Base-by-base conservation (phyloP, 2,797 vertebrate genomes). In the Anas georgica region DNA sequence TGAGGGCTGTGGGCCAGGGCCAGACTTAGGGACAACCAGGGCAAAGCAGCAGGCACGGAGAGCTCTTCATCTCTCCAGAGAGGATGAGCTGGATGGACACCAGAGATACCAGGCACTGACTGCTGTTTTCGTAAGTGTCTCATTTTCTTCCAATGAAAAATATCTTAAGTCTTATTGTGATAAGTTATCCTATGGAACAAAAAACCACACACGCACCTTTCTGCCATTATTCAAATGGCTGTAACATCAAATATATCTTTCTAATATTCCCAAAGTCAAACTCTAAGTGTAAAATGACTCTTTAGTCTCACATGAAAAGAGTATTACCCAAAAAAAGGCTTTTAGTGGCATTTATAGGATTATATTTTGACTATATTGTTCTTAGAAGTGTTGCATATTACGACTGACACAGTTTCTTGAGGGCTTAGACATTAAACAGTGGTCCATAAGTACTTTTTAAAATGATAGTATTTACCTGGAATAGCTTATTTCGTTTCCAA, bases 1-100 rank as follows among this genome's bases (percentile, higher is more conserved):
- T 9, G 48, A 50, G 55, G 1, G 0, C 22, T 9, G 7, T 1
- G 21, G 48, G 22, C 8, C 21, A 16, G 5, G 7, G 9, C 79
- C 12, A 17, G 10, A 41, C 28, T 22, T 21, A 7, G 15, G 5
- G 12, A 54, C 6, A 58, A 18, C 9, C 41, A 37, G 26, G 37
- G 10, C 7, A 62, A 76, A 73, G 12, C 12, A 15, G 7, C 5
- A 68, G 63, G 17, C 5, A 62, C 5, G 43, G 45, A 17, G 10
- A 10, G 4, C 8, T 64, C 23, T 26, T 16, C 2, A 2, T 11
- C 17, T 46, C 17, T 75, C 54, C 48, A 37, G n/a, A 55, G 3
- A 0, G 26, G 69, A 55, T 2, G 2, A 41, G 16, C 23, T 52
- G 23, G 5, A 31, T 15, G 5, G 7, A 8, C 6, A 23, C 26